Conservation (phyloP, 2,113 vertebrate genomes). For the Chloropsis hardwickii region DNA sequence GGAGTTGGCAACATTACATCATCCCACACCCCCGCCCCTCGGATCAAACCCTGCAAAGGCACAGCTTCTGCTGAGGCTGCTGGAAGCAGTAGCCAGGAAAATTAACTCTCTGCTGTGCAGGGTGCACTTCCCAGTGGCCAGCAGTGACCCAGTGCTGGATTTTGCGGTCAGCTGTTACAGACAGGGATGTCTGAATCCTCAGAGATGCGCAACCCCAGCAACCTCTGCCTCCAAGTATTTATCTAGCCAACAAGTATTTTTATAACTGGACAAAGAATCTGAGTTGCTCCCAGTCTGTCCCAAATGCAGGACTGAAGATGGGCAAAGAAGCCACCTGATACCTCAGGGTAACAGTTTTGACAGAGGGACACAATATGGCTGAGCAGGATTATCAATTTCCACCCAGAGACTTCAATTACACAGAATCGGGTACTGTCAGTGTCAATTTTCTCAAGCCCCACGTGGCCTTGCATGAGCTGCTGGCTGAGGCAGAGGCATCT, state of each 20-base stretch:
- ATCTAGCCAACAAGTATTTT: neutral
- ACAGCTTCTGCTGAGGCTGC: slow-evolving; percentile 19
- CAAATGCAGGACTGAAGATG: neutral
- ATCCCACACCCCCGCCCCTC: neutral
- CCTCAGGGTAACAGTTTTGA: neutral
- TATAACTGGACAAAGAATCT: neutral
- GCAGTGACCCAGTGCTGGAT: neutral
- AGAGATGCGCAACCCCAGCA: neutral
- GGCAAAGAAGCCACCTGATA: neutral
- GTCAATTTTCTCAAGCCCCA: neutral
- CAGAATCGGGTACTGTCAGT: neutral
- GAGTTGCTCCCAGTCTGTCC: neutral
- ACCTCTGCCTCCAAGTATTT: neutral
- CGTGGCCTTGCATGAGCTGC: neutral
- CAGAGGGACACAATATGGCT: neutral
- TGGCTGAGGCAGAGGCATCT: neutral
- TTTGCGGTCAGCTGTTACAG: neutral
- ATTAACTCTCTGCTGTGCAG: neutral
- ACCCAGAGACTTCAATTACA: neutral
- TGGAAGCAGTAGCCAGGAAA: neutral
- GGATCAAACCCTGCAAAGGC: neutral
- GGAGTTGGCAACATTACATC: slow-evolving; percentile 22
- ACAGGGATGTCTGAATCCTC: neutral
- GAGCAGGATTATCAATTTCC: neutral
- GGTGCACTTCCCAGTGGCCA: neutral